A percentile compares a stretch with the other conserved stretches of the same genome.
phyloP scores from a whole-genome alignment of 2,888 invertebrate genomes.

The Andrena fulva region DNA sequence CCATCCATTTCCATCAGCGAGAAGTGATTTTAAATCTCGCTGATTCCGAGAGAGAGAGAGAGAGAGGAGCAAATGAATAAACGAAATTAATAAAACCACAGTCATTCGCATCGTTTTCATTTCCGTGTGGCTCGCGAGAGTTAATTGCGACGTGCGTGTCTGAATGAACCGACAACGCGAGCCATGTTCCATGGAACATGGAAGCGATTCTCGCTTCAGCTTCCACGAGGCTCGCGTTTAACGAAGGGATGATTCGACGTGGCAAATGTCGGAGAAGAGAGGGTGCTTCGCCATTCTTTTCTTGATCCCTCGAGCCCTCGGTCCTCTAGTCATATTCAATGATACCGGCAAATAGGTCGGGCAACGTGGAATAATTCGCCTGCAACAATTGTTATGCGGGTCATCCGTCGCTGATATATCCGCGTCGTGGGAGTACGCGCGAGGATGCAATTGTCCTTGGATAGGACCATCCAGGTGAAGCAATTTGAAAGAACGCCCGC shows the following conservation, averaged over 20 bases:
- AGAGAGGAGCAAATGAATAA: not conserved
- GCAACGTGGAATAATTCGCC: conserved; percentile 57
- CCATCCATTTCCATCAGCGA: not conserved
- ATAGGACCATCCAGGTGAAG: conserved; percentile 1
- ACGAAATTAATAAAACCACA: not conserved
- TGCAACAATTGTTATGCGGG: conserved; percentile 32
- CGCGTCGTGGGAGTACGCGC: conserved; percentile 11
- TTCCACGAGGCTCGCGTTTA: conserved; percentile 2
- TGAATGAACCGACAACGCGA: conserved; percentile 3
- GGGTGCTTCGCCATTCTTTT: too few relatives aligned
- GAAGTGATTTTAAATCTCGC: not conserved
- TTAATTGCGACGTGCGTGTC: conserved; percentile 7
- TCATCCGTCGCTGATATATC: conserved; percentile 12
- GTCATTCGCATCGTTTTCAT: not conserved
- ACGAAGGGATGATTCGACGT: not conserved
- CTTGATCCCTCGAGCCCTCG: not conserved
- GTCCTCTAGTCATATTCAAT: conserved; percentile 45
- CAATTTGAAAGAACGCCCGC: not conserved
- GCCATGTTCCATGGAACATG: conserved; percentile 11
- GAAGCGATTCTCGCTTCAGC: not conserved
- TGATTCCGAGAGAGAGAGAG: not conserved
- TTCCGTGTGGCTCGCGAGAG: not conserved
- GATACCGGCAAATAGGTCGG: conserved; percentile 45
- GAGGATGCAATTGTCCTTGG: too few relatives aligned
- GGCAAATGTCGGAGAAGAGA: not conserved